These are phyloP conservation scores for Serranus cabrilla DNA, from an alignment of 2,797 vertebrate species.

Conservation along the genomic window DNA sequence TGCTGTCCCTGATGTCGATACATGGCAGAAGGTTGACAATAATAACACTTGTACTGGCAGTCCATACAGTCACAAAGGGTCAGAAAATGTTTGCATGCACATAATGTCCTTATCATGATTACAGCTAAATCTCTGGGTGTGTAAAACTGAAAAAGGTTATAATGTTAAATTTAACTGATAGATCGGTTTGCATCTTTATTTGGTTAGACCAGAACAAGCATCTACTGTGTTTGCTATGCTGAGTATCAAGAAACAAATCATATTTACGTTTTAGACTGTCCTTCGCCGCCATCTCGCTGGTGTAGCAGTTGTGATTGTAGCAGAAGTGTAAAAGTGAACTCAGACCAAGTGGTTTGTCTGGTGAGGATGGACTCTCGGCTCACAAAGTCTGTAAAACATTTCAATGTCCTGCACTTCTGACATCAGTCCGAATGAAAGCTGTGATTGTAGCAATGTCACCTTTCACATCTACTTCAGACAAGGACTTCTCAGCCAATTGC, in stretches of 20 bases:
- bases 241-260: not conserved
- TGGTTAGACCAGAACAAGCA: slow-evolving; percentile 1
- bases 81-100: not conserved
- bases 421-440: not conserved
- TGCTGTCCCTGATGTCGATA: slow-evolving; percentile 17
- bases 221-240: too few species aligned
- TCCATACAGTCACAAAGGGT: not conserved
- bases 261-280: too few species aligned
- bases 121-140: not conserved
- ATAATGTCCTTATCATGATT: not conserved
- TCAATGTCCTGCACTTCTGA: slow-evolving; percentile 4
- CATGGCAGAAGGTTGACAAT: not conserved
- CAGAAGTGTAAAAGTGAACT: too few species aligned
- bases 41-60: not conserved
- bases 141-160: not conserved
- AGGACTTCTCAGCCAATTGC: not conserved
- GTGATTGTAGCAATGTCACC: not conserved
- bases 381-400: not conserved
- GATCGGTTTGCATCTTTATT: not conserved
- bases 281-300: too few species aligned
- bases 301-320: too few species aligned
- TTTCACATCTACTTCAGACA: not conserved
- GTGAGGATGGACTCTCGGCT: not conserved
- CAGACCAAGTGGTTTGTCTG: slow-evolving; percentile 1
- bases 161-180: too few species aligned